A percentile compares a stretch with the other conserved stretches of the same genome.
These are phyloP conservation scores for Ophion slaviceki DNA, from an alignment of 2,888 invertebrate species.

Conservation along the genomic window DNA sequence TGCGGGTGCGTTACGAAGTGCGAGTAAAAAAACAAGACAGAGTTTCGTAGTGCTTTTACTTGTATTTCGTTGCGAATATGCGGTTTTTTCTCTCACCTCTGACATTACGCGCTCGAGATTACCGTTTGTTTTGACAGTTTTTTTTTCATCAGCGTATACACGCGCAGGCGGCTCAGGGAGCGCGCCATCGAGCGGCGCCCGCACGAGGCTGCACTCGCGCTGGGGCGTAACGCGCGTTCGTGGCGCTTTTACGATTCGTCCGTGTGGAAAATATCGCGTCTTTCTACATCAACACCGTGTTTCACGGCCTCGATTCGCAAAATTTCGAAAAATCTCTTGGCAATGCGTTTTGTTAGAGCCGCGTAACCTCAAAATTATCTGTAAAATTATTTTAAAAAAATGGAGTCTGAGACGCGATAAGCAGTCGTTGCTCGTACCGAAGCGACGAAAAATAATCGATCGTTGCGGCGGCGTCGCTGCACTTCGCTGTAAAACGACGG, in stretches of 20 bases:
- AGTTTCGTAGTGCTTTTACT: slow-evolving; percentile 23
- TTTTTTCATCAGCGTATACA: slow-evolving; percentile 8
- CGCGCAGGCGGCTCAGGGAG: not conserved
- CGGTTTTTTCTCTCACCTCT: slow-evolving; percentile 44
- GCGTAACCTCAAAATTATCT: slow-evolving; percentile 18
- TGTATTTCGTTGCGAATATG: slow-evolving; percentile 17
- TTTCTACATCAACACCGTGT: not conserved
- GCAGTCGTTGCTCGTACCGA: not conserved
- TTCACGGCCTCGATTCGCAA: not conserved
- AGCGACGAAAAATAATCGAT: not conserved
- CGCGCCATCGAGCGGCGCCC: slow-evolving; percentile 34
- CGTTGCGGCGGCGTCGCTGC: not conserved
- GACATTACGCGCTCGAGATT: slow-evolving; percentile 50
- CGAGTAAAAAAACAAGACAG: not conserved
- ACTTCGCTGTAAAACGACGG: not conserved
- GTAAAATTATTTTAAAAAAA: slow-evolving; percentile 31
- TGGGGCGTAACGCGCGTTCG: not conserved
- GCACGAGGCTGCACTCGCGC: slow-evolving; percentile 5
- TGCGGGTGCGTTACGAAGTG: not conserved
- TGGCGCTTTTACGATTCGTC: not conserved
- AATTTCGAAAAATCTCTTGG: slow-evolving; percentile 8
- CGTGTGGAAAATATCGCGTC: not conserved
- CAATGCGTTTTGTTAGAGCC: slow-evolving; percentile 2
- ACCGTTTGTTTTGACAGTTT: slow-evolving; percentile 62
- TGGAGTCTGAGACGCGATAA: not conserved